These are phyloP conservation scores for Clarias platycephalus DNA, from an alignment of 2,797 vertebrate genomes.

Conservation along the genomic window DNA sequence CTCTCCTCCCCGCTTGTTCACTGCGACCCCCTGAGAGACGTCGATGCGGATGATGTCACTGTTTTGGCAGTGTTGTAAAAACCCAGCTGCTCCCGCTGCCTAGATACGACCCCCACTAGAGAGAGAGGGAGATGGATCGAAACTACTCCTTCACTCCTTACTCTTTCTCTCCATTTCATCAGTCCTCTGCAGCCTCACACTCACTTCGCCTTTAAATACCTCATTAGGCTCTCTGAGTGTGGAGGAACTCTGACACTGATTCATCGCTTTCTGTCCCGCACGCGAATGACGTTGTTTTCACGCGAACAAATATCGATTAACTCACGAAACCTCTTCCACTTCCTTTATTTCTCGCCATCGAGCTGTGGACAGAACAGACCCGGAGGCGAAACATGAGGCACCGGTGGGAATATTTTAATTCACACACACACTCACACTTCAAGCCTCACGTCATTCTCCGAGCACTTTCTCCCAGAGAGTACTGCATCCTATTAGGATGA, in stretches of 20 bases:
- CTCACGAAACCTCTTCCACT: not conserved
- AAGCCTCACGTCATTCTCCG: not conserved
- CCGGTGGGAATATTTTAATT: not conserved
- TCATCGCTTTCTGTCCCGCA: not conserved
- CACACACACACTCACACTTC: not conserved
- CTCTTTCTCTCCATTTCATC: not conserved
- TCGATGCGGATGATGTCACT: slow-evolving; percentile 53
- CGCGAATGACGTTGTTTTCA: not conserved
- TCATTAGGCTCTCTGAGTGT: slow-evolving; percentile 2
- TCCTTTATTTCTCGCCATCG: slow-evolving; percentile 7
- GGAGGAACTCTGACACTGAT: slow-evolving; percentile 6
- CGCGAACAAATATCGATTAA: not conserved
- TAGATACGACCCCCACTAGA: slow-evolving; percentile 39
- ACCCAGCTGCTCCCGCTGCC: slow-evolving; percentile 53
- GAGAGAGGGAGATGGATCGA: not conserved
- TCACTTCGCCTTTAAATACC: slow-evolving; percentile 1
- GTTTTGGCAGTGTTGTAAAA: slow-evolving; percentile 46
- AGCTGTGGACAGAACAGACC: not conserved
- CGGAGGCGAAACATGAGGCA: not conserved
- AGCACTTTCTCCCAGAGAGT: not conserved
- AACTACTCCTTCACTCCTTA: not conserved
- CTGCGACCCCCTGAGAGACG: slow-evolving; percentile 31
- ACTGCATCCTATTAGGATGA: not conserved
- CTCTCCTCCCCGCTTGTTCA: slow-evolving; percentile 26
- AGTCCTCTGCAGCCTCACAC: not conserved